Percentiles rank a stretch among this genome's conserved stretches.
Evolutionary conservation across 1,140 invertebrate species (phyloP).

Genomic region (Trichonephila inaurata): DNA sequence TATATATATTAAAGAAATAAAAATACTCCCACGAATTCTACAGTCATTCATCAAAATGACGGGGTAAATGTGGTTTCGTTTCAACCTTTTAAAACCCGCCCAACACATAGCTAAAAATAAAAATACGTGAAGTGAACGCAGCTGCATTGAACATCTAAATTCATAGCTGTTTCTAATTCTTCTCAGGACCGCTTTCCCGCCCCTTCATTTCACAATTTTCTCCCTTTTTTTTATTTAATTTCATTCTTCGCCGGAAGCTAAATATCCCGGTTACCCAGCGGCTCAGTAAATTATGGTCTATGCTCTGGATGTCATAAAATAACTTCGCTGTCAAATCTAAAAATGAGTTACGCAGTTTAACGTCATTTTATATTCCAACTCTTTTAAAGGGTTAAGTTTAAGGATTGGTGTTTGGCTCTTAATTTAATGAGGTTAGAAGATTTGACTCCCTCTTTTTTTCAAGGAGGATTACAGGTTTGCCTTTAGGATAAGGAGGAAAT

Average conservation of each 20-base stretch:
- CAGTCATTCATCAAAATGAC: no score
- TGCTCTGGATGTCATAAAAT: conserved; percentile 19
- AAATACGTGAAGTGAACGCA: conserved; percentile 39
- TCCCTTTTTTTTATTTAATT: background rate
- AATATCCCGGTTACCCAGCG: conserved; percentile 15
- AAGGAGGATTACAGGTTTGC: background rate
- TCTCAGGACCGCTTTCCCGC: background rate
- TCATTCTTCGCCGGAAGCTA: conserved; percentile 6
- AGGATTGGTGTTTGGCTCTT: conserved; percentile 11
- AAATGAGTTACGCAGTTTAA: conserved; percentile 42
- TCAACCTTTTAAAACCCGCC: conserved; percentile 33
- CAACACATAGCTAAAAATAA: conserved; percentile 4
- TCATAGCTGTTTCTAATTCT: conserved; percentile 64
- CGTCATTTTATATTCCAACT: conserved; percentile 26
- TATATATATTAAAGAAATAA: no score
- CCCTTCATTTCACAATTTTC: background rate
- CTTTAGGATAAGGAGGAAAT: background rate
- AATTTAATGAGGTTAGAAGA: background rate
- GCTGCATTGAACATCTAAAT: conserved; percentile 55
- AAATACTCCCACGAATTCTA: no score
- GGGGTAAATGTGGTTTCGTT: no score
- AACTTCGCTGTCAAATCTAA: conserved; percentile 56
- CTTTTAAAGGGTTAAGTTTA: conserved; percentile 24
- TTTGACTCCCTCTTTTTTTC: background rate
- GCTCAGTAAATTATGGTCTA: conserved; percentile 38